Evolutionary conservation across 2,797 vertebrate genomes (phyloP).

Genomic region (Cryptoprocta ferox): DNA sequence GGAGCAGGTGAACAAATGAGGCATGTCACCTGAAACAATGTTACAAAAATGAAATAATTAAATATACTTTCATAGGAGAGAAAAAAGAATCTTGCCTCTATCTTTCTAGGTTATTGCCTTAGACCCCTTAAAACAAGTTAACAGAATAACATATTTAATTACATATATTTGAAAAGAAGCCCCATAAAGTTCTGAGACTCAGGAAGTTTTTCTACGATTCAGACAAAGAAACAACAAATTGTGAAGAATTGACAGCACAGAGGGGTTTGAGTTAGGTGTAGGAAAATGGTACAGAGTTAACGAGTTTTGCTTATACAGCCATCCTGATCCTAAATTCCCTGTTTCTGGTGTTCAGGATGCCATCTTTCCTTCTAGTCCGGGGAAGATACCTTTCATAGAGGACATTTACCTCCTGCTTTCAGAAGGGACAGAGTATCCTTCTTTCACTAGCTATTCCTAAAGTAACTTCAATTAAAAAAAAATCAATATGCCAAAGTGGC

Average conservation of each 20-base stretch:
- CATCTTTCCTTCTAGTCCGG: background rate
- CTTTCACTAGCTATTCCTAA: background rate
- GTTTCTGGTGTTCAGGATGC: background rate
- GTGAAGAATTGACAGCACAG: background rate
- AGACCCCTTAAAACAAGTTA: background rate
- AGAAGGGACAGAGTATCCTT: background rate
- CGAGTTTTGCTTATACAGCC: background rate
- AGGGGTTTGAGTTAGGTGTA: background rate
- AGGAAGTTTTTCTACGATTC: background rate
- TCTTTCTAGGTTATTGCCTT: background rate
- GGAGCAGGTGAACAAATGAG: background rate
- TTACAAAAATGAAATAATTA: background rate
- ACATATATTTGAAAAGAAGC: background rate
- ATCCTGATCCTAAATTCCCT: background rate
- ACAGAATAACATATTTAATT: background rate
- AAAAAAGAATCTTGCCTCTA: background rate
- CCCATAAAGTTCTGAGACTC: background rate
- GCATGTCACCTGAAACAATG: background rate
- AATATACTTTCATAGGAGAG: background rate
- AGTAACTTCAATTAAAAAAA: background rate
- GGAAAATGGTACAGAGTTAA: background rate
- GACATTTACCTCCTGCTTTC: background rate
- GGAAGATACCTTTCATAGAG: accelerated
- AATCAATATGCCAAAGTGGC: background rate
- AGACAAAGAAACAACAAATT: background rate